A percentile compares a stretch with the other conserved stretches of the same genome.
These are phyloP conservation scores for Helleia helle DNA, from an alignment of 2,888 invertebrate genomes.

Conservation along the genomic window DNA sequence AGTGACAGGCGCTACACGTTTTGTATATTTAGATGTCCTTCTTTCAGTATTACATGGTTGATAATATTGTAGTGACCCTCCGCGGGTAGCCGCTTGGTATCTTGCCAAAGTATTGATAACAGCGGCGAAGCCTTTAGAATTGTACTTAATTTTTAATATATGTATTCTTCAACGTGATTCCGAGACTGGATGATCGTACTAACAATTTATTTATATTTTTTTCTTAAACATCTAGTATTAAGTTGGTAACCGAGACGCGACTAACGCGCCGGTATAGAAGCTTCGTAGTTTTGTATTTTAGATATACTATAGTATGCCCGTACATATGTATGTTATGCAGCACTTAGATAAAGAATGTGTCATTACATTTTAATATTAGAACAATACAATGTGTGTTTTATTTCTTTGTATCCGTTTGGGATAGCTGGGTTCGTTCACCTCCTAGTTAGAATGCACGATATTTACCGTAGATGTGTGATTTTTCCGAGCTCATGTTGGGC, in stretches of 20 bases:
- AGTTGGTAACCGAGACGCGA: conserved; percentile 32
- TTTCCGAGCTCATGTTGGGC: conserved; percentile 35
- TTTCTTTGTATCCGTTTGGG: conserved; percentile 50
- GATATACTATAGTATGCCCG: conserved; percentile 52
- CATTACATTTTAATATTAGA: conserved; percentile 71
- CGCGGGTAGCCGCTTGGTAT: conserved; percentile 41
- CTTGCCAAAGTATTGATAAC: conserved; percentile 51
- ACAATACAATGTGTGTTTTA: conserved; percentile 65
- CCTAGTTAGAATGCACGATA: conserved; percentile 36
- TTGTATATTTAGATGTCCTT: conserved; percentile 62
- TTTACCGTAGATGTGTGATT: conserved; percentile 26
- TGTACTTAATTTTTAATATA: conserved; percentile 59
- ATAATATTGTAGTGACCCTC: conserved; percentile 49
- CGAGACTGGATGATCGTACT: conserved; percentile 18
- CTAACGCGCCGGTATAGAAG: conserved; percentile 35
- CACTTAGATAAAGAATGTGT: conserved; percentile 64
- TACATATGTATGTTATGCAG: conserved; percentile 54
- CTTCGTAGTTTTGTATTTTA: conserved; percentile 53
- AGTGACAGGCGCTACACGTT: conserved; percentile 37
- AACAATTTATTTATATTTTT: conserved; percentile 30
- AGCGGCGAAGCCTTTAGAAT: conserved; percentile 29
- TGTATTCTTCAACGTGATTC: conserved; percentile 24
- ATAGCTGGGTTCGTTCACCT: conserved; percentile 37
- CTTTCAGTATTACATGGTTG: conserved; percentile 66
- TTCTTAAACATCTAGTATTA: conserved; percentile 31